Evolutionary conservation across 2,888 invertebrate genomes (phyloP).

Genomic region (Anticlea derivata): DNA sequence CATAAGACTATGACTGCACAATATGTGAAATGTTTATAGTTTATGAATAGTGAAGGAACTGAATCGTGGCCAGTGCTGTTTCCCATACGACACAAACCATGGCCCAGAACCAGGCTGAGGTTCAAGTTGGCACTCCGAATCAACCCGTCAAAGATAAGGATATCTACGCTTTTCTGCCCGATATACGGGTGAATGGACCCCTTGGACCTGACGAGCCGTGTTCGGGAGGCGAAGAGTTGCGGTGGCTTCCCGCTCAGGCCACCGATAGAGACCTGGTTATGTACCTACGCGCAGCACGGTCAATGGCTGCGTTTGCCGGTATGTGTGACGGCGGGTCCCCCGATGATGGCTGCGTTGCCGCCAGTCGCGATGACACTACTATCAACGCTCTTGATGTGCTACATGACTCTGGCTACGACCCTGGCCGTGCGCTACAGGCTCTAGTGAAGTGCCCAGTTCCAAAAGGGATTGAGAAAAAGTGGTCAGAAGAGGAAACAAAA

Average conservation of each 20-base stretch:
- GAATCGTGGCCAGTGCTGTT: slow-evolving; percentile 68
- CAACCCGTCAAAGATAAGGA: slow-evolving; percentile 81
- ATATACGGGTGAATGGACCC: slow-evolving; percentile 80
- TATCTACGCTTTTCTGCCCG: slow-evolving; percentile 82
- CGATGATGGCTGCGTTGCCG: slow-evolving; percentile 98
- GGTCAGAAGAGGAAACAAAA: slow-evolving; percentile 99
- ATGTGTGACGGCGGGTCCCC: slow-evolving; percentile 99
- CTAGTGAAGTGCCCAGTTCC: slow-evolving; percentile 98
- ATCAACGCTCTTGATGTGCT: slow-evolving; percentile 98
- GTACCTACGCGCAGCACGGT: slow-evolving; percentile 98
- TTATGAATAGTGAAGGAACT: slow-evolving; percentile 62
- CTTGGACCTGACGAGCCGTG: slow-evolving; percentile 75
- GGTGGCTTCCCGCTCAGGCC: slow-evolving; percentile 97
- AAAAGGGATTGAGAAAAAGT: slow-evolving; percentile 98
- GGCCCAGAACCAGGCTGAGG: slow-evolving; percentile 82
- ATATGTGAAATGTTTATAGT: slow-evolving; percentile 63
- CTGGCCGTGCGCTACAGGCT: slow-evolving; percentile 97
- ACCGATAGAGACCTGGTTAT: slow-evolving; percentile 97
- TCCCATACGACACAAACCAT: slow-evolving; percentile 64
- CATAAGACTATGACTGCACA: slow-evolving; percentile 51
- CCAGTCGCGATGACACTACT: slow-evolving; percentile 98
- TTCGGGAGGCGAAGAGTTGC: slow-evolving; percentile 91
- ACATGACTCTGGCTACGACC: slow-evolving; percentile 98
- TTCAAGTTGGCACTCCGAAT: slow-evolving; percentile 79
- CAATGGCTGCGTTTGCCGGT: slow-evolving; percentile 99